Conservation (phyloP, 2,113 vertebrate genomes). For the rabbit (Oryctolagus cuniculus) region DNA sequence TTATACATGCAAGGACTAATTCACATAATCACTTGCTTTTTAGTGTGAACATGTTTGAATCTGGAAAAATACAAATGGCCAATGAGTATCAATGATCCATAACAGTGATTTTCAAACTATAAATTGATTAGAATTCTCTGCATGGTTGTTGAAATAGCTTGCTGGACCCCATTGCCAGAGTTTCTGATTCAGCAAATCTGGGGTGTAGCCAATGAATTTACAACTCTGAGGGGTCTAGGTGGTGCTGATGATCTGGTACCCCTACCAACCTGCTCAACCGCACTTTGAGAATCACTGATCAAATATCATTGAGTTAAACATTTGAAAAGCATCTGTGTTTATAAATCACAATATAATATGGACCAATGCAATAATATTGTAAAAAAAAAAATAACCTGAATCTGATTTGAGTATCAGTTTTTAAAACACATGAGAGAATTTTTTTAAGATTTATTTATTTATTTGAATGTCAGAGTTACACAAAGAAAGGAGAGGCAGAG, state of each 20-base stretch:
- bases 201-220: neutral
- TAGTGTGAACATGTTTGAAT: neutral
- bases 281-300: neutral
- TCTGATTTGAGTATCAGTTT: neutral
- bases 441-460: no score
- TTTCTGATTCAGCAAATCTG: neutral
- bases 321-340: constrained; percentile 3
- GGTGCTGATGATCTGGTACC: neutral
- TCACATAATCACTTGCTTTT: neutral
- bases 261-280: no score
- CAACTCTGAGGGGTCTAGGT: neutral
- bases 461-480: no score
- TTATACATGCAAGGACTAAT: neutral
- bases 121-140: neutral
- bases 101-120: neutral
- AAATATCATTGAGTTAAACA: neutral
- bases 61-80: constrained; percentile 8
- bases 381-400: neutral
- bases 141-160: neutral
- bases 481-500: no score
- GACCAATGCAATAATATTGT: neutral
- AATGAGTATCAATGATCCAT: neutral
- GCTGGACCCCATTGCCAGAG: no score
- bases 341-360: neutral
- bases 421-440: neutral